A percentile compares a stretch with the other conserved stretches of the same genome.
Conservation (phyloP, 2,888 invertebrate species). For the Desoria tigrina region DNA sequence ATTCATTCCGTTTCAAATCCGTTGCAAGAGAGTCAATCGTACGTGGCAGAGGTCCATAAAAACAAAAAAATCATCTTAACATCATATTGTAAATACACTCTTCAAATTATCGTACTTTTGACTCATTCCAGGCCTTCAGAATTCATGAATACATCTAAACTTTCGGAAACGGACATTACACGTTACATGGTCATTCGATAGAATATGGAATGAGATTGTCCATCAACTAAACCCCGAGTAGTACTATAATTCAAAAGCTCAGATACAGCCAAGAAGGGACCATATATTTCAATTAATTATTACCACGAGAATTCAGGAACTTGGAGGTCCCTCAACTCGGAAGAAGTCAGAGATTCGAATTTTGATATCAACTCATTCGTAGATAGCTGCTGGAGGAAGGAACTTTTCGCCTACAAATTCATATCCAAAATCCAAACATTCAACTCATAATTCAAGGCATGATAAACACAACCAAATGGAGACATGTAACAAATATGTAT, state of each 20-base stretch:
- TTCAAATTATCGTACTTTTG: too few relatives aligned
- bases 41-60: not conserved
- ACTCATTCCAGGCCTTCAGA: too few relatives aligned
- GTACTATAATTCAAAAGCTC: too few relatives aligned
- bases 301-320: constrained; percentile 48
- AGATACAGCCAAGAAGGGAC: too few relatives aligned
- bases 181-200: not conserved
- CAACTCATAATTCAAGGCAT: too few relatives aligned
- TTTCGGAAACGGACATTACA: too few relatives aligned
- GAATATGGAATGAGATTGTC: too few relatives aligned
- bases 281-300: not conserved
- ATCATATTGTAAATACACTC: not conserved
- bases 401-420: constrained; percentile 35
- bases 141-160: too few relatives aligned
- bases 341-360: constrained; percentile 37
- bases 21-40: not conserved
- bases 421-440: not conserved
- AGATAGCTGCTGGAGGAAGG: constrained; percentile 34
- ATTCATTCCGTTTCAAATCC: not conserved
- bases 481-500: not conserved
- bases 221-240: too few relatives aligned
- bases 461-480: constrained; percentile 2
- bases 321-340: constrained; percentile 34
- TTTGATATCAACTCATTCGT: constrained; percentile 31
- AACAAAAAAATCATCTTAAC: not conserved